Conservation (phyloP, 2,888 invertebrate genomes). For the Ormia ochracea region DNA sequence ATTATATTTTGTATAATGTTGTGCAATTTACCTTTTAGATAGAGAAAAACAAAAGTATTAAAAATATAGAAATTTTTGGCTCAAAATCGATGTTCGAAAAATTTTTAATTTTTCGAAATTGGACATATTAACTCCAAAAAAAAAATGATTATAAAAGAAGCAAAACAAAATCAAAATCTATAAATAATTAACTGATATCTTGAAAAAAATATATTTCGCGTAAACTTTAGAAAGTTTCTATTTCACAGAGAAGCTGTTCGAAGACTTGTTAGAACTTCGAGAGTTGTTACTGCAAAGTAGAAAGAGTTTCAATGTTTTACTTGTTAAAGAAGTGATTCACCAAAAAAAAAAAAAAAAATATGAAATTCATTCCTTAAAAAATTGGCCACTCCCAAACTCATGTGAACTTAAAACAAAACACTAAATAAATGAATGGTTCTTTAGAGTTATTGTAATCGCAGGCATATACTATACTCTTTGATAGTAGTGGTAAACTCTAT, state of each 20-base stretch:
- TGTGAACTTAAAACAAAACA: conserved; percentile 21
- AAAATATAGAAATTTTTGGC: not conserved
- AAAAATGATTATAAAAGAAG: no score
- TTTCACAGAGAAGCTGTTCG: no score
- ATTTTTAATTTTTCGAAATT: not conserved
- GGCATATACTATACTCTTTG: conserved; percentile 19
- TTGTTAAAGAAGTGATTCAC: conserved; percentile 24
- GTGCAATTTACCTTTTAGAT: no score
- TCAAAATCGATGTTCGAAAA: not conserved
- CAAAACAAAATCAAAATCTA: not conserved
- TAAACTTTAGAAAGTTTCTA: no score
- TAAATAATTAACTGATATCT: no score
- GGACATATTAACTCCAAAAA: no score
- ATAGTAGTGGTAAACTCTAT: conserved; percentile 10
- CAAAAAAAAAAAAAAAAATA: not conserved
- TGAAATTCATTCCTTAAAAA: conserved; percentile 22
- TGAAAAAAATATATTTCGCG: no score
- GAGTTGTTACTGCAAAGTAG: not conserved
- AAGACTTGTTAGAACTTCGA: not conserved
- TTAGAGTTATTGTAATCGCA: conserved; percentile 2
- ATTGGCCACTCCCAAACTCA: conserved; percentile 57
- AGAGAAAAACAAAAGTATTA: no score
- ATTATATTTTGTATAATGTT: no score
- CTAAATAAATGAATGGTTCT: not conserved
- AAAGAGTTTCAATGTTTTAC: not conserved